Evolutionary conservation across 2,113 vertebrate genomes (phyloP).

Genomic region (Antigone vipio): DNA sequence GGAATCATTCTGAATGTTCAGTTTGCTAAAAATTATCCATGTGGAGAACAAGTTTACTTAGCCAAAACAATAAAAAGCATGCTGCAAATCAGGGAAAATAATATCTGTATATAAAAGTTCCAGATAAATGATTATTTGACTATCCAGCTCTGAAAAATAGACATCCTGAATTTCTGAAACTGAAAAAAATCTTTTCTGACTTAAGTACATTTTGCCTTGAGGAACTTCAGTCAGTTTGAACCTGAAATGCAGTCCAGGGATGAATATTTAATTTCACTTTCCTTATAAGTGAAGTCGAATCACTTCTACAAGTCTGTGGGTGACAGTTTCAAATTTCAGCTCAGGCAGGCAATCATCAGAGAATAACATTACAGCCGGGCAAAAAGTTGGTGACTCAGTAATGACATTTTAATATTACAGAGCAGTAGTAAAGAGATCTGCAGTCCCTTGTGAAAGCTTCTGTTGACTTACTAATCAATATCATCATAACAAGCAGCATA

Average conservation of each 20-base stretch:
- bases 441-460: slow-evolving; percentile 67
- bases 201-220: slow-evolving; percentile 80
- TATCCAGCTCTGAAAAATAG: slow-evolving; percentile 56
- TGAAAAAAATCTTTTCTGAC: slow-evolving; percentile 56
- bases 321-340: slow-evolving; percentile 81
- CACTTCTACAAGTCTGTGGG: slow-evolving; percentile 74
- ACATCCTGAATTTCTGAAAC: slow-evolving; percentile 65
- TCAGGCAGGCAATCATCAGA: slow-evolving; percentile 76
- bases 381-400: slow-evolving; percentile 72
- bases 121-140: slow-evolving; percentile 43
- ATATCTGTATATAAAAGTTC: neutral
- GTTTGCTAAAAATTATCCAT: neutral
- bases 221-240: slow-evolving; percentile 77
- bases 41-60: neutral
- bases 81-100: neutral
- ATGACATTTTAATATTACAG: slow-evolving; percentile 78
- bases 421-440: slow-evolving; percentile 68
- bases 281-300: slow-evolving; percentile 77
- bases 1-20: neutral
- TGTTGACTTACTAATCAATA: slow-evolving; percentile 82
- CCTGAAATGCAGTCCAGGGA: slow-evolving; percentile 76
- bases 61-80: neutral
- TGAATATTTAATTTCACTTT: slow-evolving; percentile 85
- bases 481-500: slow-evolving; percentile 72
- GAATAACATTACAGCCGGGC: slow-evolving; percentile 72